These are phyloP conservation scores for Galemys pyrenaicus DNA, from an alignment of 2,113 vertebrate species.

Conservation along the genomic window DNA sequence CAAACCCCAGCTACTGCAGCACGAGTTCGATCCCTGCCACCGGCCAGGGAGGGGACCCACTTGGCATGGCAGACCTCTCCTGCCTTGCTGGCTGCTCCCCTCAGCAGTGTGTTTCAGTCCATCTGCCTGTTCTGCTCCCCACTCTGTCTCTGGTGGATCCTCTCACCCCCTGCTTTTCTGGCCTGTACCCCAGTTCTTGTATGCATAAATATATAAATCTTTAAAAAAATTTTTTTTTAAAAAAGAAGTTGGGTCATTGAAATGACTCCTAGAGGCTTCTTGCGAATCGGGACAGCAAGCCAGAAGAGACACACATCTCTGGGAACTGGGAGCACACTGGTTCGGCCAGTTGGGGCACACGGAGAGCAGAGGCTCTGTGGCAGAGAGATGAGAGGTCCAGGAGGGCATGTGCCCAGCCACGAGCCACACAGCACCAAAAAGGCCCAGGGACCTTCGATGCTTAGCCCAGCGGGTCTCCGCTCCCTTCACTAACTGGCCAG, in stretches of 20 bases:
- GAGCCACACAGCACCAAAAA: not conserved
- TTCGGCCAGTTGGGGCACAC: not conserved
- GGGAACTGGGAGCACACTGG: not conserved
- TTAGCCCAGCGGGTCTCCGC: not conserved
- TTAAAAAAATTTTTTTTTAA: no score
- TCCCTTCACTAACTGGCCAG: not conserved
- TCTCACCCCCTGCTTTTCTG: no score
- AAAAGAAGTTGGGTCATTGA: not conserved
- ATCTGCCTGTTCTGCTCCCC: no score
- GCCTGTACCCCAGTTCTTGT: no score
- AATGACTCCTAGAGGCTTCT: not conserved
- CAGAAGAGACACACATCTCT: not conserved
- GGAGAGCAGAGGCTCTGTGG: not conserved
- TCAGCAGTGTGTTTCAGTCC: no score
- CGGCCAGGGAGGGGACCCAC: no score
- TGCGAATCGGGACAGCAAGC: not conserved
- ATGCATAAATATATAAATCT: no score
- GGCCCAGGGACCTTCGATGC: not conserved
- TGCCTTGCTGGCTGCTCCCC: no score
- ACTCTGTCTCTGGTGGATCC: no score
- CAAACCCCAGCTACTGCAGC: no score
- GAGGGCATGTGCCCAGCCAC: not conserved
- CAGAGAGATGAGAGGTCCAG: rapidly evolving
- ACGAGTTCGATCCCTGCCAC: no score
- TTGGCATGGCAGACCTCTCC: no score